Evolutionary conservation across 1,140 invertebrate species (phyloP).

Genomic region (Drosophila arizonae): DNA sequence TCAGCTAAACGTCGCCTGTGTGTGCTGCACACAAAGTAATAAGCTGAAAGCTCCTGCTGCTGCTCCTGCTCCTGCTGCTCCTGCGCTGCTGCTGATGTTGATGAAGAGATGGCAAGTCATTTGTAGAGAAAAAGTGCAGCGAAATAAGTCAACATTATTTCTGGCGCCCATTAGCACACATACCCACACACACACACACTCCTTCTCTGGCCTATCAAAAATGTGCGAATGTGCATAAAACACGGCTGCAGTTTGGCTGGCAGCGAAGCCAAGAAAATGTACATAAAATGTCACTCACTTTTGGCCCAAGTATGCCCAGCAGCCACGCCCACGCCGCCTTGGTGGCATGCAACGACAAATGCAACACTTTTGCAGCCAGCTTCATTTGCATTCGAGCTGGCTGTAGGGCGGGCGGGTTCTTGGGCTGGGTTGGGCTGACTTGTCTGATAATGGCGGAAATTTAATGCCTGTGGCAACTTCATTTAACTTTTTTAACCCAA

Average conservation of each 20-base stretch:
- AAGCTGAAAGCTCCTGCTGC: constrained; percentile 65
- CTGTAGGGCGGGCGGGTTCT: background rate
- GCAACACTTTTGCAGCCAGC: constrained; percentile 34
- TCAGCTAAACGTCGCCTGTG: constrained; percentile 6
- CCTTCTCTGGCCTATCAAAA: background rate
- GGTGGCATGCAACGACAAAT: constrained; percentile 40
- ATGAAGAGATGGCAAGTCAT: constrained; percentile 66
- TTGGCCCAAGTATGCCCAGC: constrained; percentile 31
- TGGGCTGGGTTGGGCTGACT: constrained; percentile 4
- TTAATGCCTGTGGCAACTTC: constrained; percentile 75
- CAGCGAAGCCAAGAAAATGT: constrained; percentile 55
- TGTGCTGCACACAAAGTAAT: constrained; percentile 59
- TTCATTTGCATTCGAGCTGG: constrained; percentile 40
- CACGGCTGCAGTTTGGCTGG: constrained; percentile 46
- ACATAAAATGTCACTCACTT: constrained; percentile 80
- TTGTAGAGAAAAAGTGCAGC: constrained; percentile 56
- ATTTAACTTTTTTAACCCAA: constrained; percentile 74
- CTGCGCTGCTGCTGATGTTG: constrained; percentile 34
- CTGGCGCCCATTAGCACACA: constrained; percentile 4
- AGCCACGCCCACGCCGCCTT: constrained; percentile 41
- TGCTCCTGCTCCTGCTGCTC: constrained; percentile 4
- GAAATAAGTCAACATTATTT: constrained; percentile 67
- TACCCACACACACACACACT: background rate
- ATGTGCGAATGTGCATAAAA: constrained; percentile 58
- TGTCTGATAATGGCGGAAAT: constrained; percentile 56